Percentiles rank a stretch among this genome's conserved stretches.
phyloP scores from a whole-genome alignment of 1,140 invertebrate species.

The Hyphantria cunea region DNA sequence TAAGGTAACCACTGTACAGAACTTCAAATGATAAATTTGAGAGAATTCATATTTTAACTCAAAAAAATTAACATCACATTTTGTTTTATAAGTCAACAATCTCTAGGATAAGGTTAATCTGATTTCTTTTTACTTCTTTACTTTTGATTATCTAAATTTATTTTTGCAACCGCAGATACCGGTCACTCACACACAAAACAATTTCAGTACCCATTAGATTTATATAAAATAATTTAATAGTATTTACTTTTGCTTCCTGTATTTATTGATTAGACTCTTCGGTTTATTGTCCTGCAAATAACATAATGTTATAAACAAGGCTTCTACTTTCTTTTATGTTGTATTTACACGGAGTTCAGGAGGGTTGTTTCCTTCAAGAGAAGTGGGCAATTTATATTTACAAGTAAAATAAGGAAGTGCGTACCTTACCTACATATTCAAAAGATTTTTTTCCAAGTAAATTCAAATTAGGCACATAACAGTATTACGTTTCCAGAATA shows the following conservation, averaged over 20 bases:
- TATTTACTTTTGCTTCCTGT: too few relatives aligned
- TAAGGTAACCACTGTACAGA: too few relatives aligned
- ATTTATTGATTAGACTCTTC: too few relatives aligned
- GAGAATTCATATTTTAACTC: neutral
- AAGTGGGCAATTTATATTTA: slow-evolving; percentile 18
- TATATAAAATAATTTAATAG: too few relatives aligned
- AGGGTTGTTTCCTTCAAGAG: slow-evolving; percentile 7
- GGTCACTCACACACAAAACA: too few relatives aligned
- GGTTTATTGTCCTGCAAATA: neutral
- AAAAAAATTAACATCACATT: neutral
- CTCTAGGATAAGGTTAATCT: too few relatives aligned
- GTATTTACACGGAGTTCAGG: slow-evolving; percentile 6
- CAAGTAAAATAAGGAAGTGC: slow-evolving; percentile 17
- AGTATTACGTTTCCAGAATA: neutral
- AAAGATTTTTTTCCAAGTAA: slow-evolving; percentile 2
- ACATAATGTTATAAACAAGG: slow-evolving; percentile 10
- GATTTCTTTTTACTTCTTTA: too few relatives aligned
- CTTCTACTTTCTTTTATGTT: slow-evolving; percentile 6
- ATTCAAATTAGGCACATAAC: slow-evolving; percentile 2
- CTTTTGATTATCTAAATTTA: too few relatives aligned
- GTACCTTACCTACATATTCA: slow-evolving; percentile 1
- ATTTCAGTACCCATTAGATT: too few relatives aligned
- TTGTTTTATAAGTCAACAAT: too few relatives aligned
- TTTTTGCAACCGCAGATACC: too few relatives aligned
- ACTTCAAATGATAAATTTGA: too few relatives aligned